phyloP scores from a whole-genome alignment of 2,797 vertebrate species.

The Sardinella longiceps region DNA sequence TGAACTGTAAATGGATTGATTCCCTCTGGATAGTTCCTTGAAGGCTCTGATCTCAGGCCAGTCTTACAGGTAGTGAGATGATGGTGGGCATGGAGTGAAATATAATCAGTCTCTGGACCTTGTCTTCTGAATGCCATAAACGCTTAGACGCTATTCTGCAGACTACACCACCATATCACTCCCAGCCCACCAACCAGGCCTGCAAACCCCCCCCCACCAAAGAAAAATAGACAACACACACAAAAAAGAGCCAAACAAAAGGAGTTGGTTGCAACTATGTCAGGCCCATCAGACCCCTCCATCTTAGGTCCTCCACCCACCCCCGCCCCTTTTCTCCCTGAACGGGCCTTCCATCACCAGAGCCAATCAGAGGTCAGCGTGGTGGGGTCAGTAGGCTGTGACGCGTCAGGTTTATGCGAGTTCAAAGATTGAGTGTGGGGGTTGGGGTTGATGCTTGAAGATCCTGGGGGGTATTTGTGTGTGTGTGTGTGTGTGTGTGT shows the following conservation, averaged over 20 bases:
- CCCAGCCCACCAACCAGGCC: background rate
- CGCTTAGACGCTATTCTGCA: background rate
- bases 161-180: background rate
- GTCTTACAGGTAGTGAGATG: background rate
- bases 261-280: background rate
- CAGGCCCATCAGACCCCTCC: background rate
- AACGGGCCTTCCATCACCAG: background rate
- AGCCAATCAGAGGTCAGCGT: background rate
- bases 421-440: conserved; percentile 19
- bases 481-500: background rate
- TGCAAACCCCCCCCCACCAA: background rate
- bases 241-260: conserved; percentile 6
- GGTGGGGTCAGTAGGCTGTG: background rate
- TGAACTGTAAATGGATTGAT: no score
- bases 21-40: no score
- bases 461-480: background rate
- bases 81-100: background rate
- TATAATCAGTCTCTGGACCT: background rate
- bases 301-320: background rate
- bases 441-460: conserved; percentile 11
- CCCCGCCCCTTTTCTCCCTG: background rate
- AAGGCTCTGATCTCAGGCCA: background rate
- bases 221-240: background rate
- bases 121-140: background rate
- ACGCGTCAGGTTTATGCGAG: background rate